Evolutionary conservation across 1,140 invertebrate genomes (phyloP).

Genomic region (Cotesia typhae): DNA sequence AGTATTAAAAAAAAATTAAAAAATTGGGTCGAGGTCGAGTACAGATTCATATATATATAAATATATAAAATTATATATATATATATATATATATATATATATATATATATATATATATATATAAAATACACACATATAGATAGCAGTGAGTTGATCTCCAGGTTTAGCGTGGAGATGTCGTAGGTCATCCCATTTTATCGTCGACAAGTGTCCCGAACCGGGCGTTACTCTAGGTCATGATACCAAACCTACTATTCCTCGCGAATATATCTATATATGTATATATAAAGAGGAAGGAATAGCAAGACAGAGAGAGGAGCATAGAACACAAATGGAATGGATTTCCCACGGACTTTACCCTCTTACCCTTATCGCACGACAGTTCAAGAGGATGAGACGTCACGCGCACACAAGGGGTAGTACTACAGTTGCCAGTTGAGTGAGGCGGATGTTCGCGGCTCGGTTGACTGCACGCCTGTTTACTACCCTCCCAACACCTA

Average conservation of each 20-base stretch:
- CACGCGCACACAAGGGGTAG: slow-evolving; percentile 25
- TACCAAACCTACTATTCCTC: slow-evolving; percentile 52
- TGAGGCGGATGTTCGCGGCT: slow-evolving; percentile 44
- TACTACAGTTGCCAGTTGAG: slow-evolving; percentile 28
- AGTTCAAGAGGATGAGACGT: slow-evolving; percentile 38
- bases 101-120: too few species aligned
- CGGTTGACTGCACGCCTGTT: slow-evolving; percentile 57
- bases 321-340: slow-evolving; percentile 5
- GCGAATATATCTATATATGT: slow-evolving; percentile 22
- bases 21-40: slow-evolving; percentile 17
- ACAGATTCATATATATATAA: neutral
- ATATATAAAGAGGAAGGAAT: neutral
- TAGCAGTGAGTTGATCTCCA: slow-evolving; percentile 36
- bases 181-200: slow-evolving; percentile 55
- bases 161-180: slow-evolving; percentile 53
- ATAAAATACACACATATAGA: neutral
- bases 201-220: slow-evolving; percentile 43
- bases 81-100: too few species aligned
- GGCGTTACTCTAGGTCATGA: slow-evolving; percentile 60
- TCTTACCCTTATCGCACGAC: slow-evolving; percentile 3
- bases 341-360: slow-evolving; percentile 12
- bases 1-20: too few species aligned
- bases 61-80: too few species aligned
- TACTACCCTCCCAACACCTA: slow-evolving; percentile 1
- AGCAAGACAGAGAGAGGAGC: neutral